These are phyloP conservation scores for Crotalus viridis DNA, from an alignment of 2,113 vertebrate genomes.

Conservation along the genomic window DNA sequence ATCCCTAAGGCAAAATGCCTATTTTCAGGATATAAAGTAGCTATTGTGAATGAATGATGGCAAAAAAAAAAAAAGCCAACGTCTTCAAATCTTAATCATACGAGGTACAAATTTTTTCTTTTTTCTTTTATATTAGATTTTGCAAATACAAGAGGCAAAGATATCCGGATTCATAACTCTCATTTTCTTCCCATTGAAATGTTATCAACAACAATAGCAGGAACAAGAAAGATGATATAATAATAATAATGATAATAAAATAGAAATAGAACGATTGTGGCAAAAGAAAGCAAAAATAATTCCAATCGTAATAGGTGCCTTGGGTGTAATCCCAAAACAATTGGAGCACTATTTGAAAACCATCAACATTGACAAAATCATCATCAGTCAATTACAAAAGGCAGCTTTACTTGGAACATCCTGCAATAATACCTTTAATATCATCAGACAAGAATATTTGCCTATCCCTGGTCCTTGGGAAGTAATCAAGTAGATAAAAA, in stretches of 20 bases:
- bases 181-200: background rate
- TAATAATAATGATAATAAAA: background rate
- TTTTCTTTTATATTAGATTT: background rate
- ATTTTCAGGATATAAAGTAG: slow-evolving; percentile 13
- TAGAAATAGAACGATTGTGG: background rate
- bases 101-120: background rate
- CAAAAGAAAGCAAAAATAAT: background rate
- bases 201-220: background rate
- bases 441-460: background rate
- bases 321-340: background rate
- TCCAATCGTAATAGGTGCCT: background rate
- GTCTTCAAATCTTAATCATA: background rate
- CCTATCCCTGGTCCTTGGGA: background rate
- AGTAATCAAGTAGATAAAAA: background rate
- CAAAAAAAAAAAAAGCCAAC: background rate
- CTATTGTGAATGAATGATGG: background rate
- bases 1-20: slow-evolving; percentile 37
- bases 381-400: background rate
- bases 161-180: slow-evolving; percentile 8
- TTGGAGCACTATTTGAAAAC: background rate
- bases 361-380: background rate
- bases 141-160: background rate
- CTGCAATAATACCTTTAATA: background rate
- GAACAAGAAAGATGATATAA: background rate
- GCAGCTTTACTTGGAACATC: background rate